Evolutionary conservation across 2,113 vertebrate genomes (phyloP), one percentile per base, ranked within the genome.

Genomic region (Labeo rohita): DNA sequence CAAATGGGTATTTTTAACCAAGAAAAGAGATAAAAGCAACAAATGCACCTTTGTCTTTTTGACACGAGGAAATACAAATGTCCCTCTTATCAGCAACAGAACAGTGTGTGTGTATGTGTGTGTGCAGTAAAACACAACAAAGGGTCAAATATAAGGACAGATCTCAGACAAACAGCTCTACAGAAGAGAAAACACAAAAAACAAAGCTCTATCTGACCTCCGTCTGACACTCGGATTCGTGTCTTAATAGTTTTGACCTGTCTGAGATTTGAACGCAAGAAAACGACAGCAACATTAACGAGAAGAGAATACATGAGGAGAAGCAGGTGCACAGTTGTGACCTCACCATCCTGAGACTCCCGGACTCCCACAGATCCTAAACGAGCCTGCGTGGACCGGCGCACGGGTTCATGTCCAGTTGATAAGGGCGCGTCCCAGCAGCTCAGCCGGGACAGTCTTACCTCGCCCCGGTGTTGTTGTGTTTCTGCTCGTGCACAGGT

Each of bases 341-440:
- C 39, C 79, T 81, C 79, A 81, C 79, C 79, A 81, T 81, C 79
- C 59, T 81, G 59, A 65, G 39, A n/a, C 28, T 16, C 49, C 49
- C 23, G 36, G 50, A 13, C 39, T 18, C 56, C 56, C 18, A 28
- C 59, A 43, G n/a, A 13, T 80, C 78, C 78, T 65, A 18, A 1
- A 16, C 6, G 21, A 63, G 18, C n/a, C 21, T 47, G 11, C 4
- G n/a, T 28, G 79, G 13, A 65, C 2, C 12, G 0, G 36, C 7
- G 54, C 34, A 13, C 36, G 54, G 18, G 15, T 16, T 80, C 78
- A 80, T 49, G 78, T 39, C 50, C 28, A 78, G 45, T 10, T n/a
- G 72, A 12, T 47, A 21, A 23, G 21, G 3, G 21, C 43, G 10
- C 10, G 8, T 47, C 6, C 8, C 21, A 3, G 8, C 3, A 21